Base-by-base conservation (phyloP, 2,797 vertebrate species). In the Aplochiton taeniatus region DNA sequence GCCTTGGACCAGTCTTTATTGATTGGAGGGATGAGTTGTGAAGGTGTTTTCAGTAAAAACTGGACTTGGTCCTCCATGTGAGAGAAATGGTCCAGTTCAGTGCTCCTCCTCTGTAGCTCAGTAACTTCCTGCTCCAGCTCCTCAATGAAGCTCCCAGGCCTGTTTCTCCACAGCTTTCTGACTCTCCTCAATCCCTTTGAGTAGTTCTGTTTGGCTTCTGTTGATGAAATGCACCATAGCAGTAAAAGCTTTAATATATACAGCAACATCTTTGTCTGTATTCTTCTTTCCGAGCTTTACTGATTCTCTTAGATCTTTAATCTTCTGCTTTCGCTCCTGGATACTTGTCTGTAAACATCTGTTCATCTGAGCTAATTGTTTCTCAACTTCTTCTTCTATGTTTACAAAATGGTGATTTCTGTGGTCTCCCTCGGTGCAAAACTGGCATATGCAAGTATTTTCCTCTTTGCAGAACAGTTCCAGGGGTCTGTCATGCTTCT, bases 1-100 rank as follows among this genome's bases (percentile, higher is more conserved):
- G 58, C 42, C 1, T 58, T 20, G 50, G 53, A 56, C 70, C 70
- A 62, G 48, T 66, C 48, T 47, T 63, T 62, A 19, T 14, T 58
- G 18, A 4, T 3, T 17, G 46, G 64, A 11, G 51, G 20, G 59
- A 58, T 6, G 42, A 9, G 47, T 44, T 41, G 14, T 7, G 47
- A 57, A 10, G 58, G 58, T 43, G 51, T 42, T 42, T 43, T 66
- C 59, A 62, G 55, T 11, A 63, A 44, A 5, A 63, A n/a, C 9
- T 8, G 31, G 1, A 46, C 6, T 16, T 12, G 43, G 16, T 58
- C 57, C 9, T 58, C n/a, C 11, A 16, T 44, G 41, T 46, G 5
- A 17, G 11, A 59, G 16, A 59, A 17, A 4, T 59, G 43, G 43
- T 47, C 44, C 14, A 59, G 10, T 16, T 47, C 57, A 17, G 16